Evolutionary conservation across 2,113 vertebrate genomes (phyloP).

Genomic region (Thunnus maccoyii): DNA sequence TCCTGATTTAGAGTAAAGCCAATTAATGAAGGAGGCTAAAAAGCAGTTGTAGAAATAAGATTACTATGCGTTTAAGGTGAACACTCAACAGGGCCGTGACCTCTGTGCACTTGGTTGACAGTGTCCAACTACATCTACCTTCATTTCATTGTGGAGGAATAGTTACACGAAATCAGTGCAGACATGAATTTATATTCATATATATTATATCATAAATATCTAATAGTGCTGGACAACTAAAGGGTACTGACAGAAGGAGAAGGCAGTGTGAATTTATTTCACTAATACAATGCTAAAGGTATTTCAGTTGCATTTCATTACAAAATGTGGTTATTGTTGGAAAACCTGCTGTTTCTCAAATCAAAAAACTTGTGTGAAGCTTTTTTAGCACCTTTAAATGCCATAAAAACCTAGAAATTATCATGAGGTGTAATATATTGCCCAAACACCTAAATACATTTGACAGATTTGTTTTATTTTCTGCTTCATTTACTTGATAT

Average conservation of each 20-base stretch:
- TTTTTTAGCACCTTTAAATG: too few relatives aligned
- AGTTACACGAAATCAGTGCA: background rate
- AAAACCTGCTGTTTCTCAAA: background rate
- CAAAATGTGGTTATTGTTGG: background rate
- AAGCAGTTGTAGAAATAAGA: constrained; percentile 63
- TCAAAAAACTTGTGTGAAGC: too few relatives aligned
- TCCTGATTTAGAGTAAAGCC: constrained; percentile 68
- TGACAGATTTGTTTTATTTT: too few relatives aligned
- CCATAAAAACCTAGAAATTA: too few relatives aligned
- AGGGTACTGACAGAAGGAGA: too few relatives aligned
- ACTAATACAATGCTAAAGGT: too few relatives aligned
- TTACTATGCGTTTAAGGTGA: constrained; percentile 60
- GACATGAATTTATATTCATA: background rate
- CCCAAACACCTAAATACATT: too few relatives aligned
- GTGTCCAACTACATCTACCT: background rate
- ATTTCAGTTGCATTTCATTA: too few relatives aligned
- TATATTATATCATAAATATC: background rate
- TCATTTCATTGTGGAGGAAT: background rate
- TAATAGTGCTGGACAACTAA: background rate
- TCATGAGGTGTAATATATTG: too few relatives aligned
- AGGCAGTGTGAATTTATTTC: too few relatives aligned
- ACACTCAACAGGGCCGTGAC: constrained; percentile 4
- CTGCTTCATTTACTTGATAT: too few relatives aligned
- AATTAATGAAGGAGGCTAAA: constrained; percentile 69
- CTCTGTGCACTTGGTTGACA: constrained; percentile 5